These are phyloP conservation scores for Scylla paramamosain DNA, from an alignment of 1,140 invertebrate genomes.

Conservation along the genomic window DNA sequence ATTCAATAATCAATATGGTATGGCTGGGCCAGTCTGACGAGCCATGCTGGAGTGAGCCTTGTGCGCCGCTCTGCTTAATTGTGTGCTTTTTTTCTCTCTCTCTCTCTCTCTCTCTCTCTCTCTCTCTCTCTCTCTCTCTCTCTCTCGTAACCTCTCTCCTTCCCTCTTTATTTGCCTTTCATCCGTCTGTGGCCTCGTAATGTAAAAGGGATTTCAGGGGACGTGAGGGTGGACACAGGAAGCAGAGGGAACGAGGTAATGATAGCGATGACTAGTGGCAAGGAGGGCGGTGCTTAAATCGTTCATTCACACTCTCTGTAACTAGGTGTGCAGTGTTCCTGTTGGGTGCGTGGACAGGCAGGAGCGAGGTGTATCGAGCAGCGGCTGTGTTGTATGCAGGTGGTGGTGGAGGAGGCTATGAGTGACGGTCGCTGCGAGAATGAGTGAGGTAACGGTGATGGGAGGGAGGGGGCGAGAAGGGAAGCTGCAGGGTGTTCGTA, in stretches of 20 bases:
- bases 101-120: neutral
- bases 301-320: neutral
- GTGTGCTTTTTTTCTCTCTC: neutral
- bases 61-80: neutral
- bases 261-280: neutral
- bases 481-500: neutral
- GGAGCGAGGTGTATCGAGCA: too few species aligned
- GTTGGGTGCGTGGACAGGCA: too few species aligned
- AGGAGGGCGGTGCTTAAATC: neutral
- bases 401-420: slow-evolving; percentile 3
- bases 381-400: neutral
- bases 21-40: slow-evolving; percentile 22
- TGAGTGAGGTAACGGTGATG: neutral
- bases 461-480: slow-evolving; percentile 1
- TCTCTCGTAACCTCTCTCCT: neutral
- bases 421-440: neutral
- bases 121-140: too few species aligned
- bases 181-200: neutral
- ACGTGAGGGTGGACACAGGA: too few species aligned
- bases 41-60: neutral
- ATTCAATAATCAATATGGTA: slow-evolving; percentile 44
- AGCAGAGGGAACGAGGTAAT: neutral
- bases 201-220: neutral
- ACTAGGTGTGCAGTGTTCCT: too few species aligned
- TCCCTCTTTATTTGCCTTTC: neutral